Evolutionary conservation across 2,888 invertebrate species (phyloP), one percentile per base, ranked within the genome.

Genomic region (Panorpa germanica): DNA sequence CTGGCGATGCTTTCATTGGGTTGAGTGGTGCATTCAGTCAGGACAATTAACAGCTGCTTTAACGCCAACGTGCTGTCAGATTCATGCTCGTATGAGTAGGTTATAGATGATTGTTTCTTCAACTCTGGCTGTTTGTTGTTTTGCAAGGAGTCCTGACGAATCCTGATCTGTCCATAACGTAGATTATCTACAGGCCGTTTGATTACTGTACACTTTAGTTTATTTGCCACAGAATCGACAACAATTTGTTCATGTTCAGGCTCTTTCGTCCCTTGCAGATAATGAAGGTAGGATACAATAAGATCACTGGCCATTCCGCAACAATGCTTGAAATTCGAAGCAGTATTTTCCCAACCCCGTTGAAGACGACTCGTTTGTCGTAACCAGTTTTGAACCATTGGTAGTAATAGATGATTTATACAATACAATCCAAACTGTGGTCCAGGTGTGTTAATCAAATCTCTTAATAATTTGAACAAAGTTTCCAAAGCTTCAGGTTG

Each of bases 261-360:
- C 4, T 14, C 14, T 10, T 20, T 13, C 8, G 65, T 60, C 57
- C 71, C 70, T 48, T 76, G 71, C 20, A 83, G 63, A 42, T 75
- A 70, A 39, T 72, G 71, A 19, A 90, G 56, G 41, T 83, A 85
- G 43, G 85, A 75, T 0, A 91, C 91, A 19, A 90, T 72, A 17
- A 90, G 61, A 46, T 93, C 91, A 1, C 88, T 85, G 8, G 86
- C 80, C 54, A 90, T 70, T 6, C 93, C 91, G 45, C 85, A 85
- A 46, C 86, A 90, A 47, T 93, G 91, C 47, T 91, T 91, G 46
- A 91, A 91, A 51, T 88, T 90, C 38, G 85, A 75, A 49, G 81
- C 78, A 28, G 78, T 69, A 39, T 64, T 63, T 40, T 80, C 72
- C 70, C 77, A 73, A 37, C 76, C 66, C 38, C 72, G 61, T 40